Conservation (phyloP, 2,888 invertebrate genomes). For the Zeuzera pyrina region DNA sequence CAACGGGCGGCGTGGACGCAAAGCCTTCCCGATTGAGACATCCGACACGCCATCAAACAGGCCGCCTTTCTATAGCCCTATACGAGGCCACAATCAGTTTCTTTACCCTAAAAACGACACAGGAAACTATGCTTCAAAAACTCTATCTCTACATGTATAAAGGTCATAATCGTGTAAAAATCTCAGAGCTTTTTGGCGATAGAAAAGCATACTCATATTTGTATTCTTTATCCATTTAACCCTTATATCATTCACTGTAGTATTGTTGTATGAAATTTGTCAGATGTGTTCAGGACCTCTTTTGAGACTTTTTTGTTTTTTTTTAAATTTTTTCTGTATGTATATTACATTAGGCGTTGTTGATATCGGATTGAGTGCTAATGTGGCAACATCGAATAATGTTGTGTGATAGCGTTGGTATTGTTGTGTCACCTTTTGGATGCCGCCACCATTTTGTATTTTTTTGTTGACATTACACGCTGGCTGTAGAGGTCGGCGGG, state of each 20-base stretch:
- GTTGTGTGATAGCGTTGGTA: conserved; percentile 26
- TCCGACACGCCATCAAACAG: conserved; percentile 63
- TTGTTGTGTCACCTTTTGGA: conserved; percentile 21
- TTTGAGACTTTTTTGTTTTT: conserved; percentile 25
- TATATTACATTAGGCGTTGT: conserved; percentile 46
- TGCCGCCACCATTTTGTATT: conserved; percentile 3
- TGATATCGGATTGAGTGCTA: conserved; percentile 45
- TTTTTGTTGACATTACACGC: conserved; percentile 1
- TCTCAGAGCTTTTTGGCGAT: no score
- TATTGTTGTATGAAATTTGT: conserved; percentile 67
- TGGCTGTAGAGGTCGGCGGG: not conserved
- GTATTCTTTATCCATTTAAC: conserved; percentile 55
- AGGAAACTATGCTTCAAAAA: conserved; percentile 1
- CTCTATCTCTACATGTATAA: conserved; percentile 15
- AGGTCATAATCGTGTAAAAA: conserved; percentile 16
- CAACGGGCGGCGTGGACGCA: conserved; percentile 32
- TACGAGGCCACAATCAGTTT: conserved; percentile 30
- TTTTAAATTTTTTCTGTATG: conserved; percentile 29
- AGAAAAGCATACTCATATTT: conserved; percentile 17
- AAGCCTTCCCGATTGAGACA: conserved; percentile 51
- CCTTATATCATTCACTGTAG: conserved; percentile 49
- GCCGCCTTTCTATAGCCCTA: conserved; percentile 60
- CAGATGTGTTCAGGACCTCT: conserved; percentile 52
- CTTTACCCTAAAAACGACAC: conserved; percentile 22
- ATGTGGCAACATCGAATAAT: conserved; percentile 32